These are phyloP conservation scores for Poeciliopsis paucimaculata DNA, from an alignment of 2,797 vertebrate genomes.

Conservation along the genomic window DNA sequence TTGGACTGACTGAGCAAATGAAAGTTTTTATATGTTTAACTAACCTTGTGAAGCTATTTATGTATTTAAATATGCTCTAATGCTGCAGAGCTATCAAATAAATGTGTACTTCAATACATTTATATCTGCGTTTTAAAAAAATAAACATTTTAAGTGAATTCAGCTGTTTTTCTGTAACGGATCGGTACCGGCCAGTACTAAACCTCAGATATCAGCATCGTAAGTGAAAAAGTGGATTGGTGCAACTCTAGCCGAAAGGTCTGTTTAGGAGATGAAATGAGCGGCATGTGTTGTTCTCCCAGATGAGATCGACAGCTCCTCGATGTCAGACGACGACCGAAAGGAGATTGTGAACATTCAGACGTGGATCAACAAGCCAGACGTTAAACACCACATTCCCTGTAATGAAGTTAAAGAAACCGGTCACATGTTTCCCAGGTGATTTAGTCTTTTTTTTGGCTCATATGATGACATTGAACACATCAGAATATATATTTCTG, in stretches of 20 bases:
- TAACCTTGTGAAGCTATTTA: too few species aligned
- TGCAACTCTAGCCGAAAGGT: not conserved
- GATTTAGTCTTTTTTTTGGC: slow-evolving; percentile 22
- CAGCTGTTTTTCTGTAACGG: too few species aligned
- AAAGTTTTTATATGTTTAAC: too few species aligned
- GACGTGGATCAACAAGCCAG: slow-evolving; percentile 98
- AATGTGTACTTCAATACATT: too few species aligned
- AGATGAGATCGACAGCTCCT: slow-evolving; percentile 99
- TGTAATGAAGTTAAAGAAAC: slow-evolving; percentile 98
- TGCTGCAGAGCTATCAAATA: too few species aligned
- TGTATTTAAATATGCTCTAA: too few species aligned
- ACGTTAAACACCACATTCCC: slow-evolving; percentile 93
- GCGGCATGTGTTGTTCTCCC: not conserved
- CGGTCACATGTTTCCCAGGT: slow-evolving; percentile 99
- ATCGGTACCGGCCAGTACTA: too few species aligned
- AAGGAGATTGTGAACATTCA: slow-evolving; percentile 98
- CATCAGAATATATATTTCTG: not conserved
- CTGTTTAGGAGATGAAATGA: not conserved
- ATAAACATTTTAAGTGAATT: too few species aligned
- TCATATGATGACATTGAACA: not conserved
- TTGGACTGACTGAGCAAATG: too few species aligned
- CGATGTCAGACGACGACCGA: slow-evolving; percentile 96
- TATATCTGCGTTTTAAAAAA: too few species aligned
- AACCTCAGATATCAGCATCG: too few species aligned
- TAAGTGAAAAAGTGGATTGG: too few species aligned